Evolutionary conservation across 2,888 invertebrate species (phyloP).

Genomic region (Abrostola triplasia): DNA sequence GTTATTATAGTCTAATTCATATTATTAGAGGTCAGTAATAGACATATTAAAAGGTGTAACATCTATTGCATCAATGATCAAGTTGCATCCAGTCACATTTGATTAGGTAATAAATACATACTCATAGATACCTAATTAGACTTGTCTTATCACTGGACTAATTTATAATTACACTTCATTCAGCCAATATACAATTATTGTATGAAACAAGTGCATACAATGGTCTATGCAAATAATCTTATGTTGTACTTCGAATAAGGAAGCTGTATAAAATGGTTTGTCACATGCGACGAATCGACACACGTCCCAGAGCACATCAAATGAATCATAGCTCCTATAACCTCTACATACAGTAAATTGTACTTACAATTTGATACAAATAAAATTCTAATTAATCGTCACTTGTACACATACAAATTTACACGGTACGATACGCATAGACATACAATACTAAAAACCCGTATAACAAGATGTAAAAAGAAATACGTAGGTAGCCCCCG

Average conservation of each 20-base stretch:
- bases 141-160: background rate
- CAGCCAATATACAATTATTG: background rate
- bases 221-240: background rate
- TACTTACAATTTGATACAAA: constrained; percentile 12
- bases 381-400: constrained; percentile 9
- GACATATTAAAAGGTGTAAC: background rate
- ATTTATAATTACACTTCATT: background rate
- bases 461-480: constrained; percentile 11
- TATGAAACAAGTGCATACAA: background rate
- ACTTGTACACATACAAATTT: constrained; percentile 15
- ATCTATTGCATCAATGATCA: background rate
- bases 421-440: constrained; percentile 14
- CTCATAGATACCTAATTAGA: background rate
- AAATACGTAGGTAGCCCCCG: constrained; percentile 18
- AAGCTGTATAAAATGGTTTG: constrained; percentile 14
- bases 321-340: constrained; percentile 44
- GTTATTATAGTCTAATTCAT: background rate
- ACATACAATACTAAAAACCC: constrained; percentile 19
- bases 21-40: background rate
- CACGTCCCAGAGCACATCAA: background rate
- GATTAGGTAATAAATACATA: constrained; percentile 2
- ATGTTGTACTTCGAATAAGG: background rate
- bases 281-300: constrained; percentile 34
- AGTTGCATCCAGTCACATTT: background rate
- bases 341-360: constrained; percentile 21